These are phyloP conservation scores for Psittacula derbiana DNA, from an alignment of 2,797 vertebrate species.

Conservation along the genomic window DNA sequence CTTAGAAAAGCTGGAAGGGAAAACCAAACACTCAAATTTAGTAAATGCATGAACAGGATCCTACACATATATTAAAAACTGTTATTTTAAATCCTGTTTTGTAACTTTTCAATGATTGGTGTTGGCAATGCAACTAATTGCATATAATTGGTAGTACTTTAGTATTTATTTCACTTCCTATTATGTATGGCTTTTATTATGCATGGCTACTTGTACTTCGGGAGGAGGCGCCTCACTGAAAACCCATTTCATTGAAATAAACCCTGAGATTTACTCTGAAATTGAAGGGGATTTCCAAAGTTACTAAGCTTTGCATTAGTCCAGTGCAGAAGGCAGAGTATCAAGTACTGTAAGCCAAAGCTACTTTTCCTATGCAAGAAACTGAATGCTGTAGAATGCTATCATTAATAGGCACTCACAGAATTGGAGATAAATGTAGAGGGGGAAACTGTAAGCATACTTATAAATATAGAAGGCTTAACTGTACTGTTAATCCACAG, in stretches of 20 bases:
- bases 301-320: neutral
- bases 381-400: neutral
- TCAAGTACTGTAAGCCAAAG: neutral
- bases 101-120: conserved; percentile 11
- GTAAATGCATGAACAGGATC: neutral
- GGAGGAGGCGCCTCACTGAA: neutral
- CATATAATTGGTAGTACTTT: conserved; percentile 21
- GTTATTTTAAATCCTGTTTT: conserved; percentile 34
- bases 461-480: neutral
- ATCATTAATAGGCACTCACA: neutral
- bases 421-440: neutral
- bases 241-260: conserved; percentile 24
- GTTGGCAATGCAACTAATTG: conserved; percentile 27
- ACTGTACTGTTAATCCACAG: neutral
- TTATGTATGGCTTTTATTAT: conserved; percentile 12
- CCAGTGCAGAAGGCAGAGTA: neutral
- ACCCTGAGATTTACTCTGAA: conserved; percentile 21
- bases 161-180: conserved; percentile 33
- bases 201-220: conserved; percentile 13
- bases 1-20: neutral
- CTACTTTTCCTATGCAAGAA: neutral
- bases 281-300: conserved; percentile 1
- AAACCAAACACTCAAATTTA: neutral
- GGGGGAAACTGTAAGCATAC: neutral
- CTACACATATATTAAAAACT: neutral